Conservation (phyloP, 1,140 invertebrate species). For the Camponotus vicinus region DNA sequence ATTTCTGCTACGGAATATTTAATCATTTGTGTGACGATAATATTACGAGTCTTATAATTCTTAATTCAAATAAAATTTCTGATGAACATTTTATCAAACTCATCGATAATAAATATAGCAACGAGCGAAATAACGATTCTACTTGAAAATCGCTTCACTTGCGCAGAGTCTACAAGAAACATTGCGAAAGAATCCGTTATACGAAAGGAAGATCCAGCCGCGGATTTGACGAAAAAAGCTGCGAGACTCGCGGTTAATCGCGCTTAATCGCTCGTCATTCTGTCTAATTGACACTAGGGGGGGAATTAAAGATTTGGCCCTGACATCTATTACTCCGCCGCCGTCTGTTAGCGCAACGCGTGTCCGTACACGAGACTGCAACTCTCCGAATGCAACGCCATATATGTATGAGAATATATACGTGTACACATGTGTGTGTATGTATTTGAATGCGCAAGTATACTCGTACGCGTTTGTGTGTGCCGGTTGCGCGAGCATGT, state of each 20-base stretch:
- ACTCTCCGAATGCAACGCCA: conserved; percentile 40
- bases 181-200: not conserved
- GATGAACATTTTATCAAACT: not conserved
- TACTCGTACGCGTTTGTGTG: not conserved
- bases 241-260: conserved; percentile 68
- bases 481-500: not conserved
- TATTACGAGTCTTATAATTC: not conserved
- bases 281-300: conserved; percentile 81
- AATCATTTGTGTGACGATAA: no score
- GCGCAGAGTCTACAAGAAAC: no score
- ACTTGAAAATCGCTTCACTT: not conserved
- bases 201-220: not conserved
- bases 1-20: not conserved
- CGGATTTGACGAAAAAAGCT: conserved; percentile 48
- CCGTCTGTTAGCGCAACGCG: conserved; percentile 39
- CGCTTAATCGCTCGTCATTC: conserved; percentile 81
- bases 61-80: conserved; percentile 17
- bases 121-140: not conserved
- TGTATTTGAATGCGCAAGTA: not conserved
- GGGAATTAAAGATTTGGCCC: conserved; percentile 79
- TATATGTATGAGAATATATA: not conserved
- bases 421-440: not conserved
- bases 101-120: not conserved
- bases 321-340: conserved; percentile 82
- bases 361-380: conserved; percentile 29